Conservation (phyloP, 37 sponge, comb jelly and placozoan genomes). For the Halichondria panicea region DNA sequence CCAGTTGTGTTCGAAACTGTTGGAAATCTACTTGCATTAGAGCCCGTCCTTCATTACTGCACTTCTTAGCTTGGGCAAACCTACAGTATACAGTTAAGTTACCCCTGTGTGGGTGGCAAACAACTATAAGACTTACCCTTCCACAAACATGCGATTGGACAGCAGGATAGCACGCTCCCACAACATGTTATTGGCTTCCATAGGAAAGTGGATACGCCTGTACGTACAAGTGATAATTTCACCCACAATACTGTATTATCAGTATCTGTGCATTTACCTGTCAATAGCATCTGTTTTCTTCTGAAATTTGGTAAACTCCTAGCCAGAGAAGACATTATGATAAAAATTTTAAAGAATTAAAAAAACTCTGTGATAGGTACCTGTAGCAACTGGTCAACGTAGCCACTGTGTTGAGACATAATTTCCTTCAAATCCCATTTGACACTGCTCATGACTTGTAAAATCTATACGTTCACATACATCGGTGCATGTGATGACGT, state of each 20-base stretch:
- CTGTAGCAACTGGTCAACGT: constrained; percentile 77
- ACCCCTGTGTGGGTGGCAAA: background rate
- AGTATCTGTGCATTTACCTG: constrained; percentile 12
- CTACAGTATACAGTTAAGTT: constrained; percentile 19
- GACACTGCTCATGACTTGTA: constrained; percentile 70
- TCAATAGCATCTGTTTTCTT: constrained; percentile 4
- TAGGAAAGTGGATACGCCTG: constrained; percentile 57
- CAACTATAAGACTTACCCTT: constrained; percentile 74
- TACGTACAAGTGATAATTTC: background rate
- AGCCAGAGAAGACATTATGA: too few relatives aligned
- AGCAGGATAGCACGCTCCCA: constrained; percentile 63
- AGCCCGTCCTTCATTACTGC: constrained; percentile 95
- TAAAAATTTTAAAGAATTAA: too few relatives aligned
- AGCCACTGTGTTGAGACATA: constrained; percentile 86
- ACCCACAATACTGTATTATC: background rate
- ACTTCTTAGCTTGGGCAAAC: constrained; percentile 78
- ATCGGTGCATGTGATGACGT: background rate
- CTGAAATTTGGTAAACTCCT: constrained; percentile 9
- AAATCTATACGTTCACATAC: constrained; percentile 35
- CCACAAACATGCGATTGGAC: constrained; percentile 74
- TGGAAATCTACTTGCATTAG: constrained; percentile 97
- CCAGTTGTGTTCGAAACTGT: constrained; percentile 84
- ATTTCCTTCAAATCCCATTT: constrained; percentile 94
- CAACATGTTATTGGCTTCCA: constrained; percentile 50
- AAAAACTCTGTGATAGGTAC: too few relatives aligned